Evolutionary conservation across 2,797 vertebrate genomes (phyloP), one percentile per base, ranked within the genome.

Genomic region (Austrolebias charrua): DNA sequence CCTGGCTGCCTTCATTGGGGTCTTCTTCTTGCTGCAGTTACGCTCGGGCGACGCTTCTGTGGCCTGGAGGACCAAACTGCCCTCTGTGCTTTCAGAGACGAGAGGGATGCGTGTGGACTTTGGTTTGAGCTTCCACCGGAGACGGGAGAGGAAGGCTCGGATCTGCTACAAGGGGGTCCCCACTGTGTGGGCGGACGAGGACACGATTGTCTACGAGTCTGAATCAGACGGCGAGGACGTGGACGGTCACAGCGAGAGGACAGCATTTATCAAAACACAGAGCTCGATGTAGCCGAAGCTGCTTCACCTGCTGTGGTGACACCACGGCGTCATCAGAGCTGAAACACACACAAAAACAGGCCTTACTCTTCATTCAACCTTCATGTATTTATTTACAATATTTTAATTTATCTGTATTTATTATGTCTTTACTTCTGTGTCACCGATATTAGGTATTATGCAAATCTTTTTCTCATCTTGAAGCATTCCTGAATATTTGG

Each of bases 201-300:
- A 93, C 72, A 64, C 20, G 60, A 91, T 92, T 24, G 68, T 78
- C 69, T 92, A 90, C 28, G 92, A 92, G 33, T 96, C 95, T 0
- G 96, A 98, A 88, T 96, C 94, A 1, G 97, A 98, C 71, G 92
- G 89, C 47, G 95, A 95, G 76, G 96, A 96, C n/a, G 89, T 91
- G 0, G 94, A 94, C 71, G 81, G 75, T 60, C 94, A 93, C 87
- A 91, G 89, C 9, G 97, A 98, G 92, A 94, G 95, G 94, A 96
- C 95, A 77, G 95, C 96, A 86, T 98, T 98, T 76, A 97, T 98
- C 92, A 96, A 94, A 89, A 96, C 95, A 58, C 96, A 98, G 91
- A 98, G 96, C 81, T 89, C 91, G 45, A 94, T 98, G 87, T 98
- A 95, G 92, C 71, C 47, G 60, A 73, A 82, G 15, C 49, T 63